Conservation (phyloP, 2,113 vertebrate species). For the Strigops habroptila region DNA sequence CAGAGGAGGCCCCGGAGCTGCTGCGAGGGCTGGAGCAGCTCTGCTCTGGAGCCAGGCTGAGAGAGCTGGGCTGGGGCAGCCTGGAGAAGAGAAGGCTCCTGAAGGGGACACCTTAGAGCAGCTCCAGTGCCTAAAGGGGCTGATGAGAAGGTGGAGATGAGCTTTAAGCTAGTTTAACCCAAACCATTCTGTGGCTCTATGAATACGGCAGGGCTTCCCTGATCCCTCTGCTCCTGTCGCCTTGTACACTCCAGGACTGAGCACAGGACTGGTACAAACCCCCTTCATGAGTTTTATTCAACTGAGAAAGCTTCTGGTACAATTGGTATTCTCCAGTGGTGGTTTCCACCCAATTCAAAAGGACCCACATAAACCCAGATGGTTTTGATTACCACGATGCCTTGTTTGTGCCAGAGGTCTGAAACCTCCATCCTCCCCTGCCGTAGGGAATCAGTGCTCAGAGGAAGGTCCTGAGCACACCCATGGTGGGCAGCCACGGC, state of each 20-base stretch:
- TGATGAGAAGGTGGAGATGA: background rate
- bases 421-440: background rate
- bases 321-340: background rate
- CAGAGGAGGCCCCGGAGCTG: too few relatives aligned
- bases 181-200: background rate
- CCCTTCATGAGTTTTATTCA: background rate
- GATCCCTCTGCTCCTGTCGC: background rate
- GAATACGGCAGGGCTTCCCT: background rate
- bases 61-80: background rate
- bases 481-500: background rate
- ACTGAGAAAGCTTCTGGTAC: background rate
- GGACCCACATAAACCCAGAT: background rate
- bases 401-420: background rate
- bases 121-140: background rate
- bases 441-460: background rate
- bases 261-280: background rate
- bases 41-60: too few relatives aligned
- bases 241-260: background rate
- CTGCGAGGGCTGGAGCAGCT: too few relatives aligned
- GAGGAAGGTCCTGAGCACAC: background rate
- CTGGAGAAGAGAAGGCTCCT: background rate
- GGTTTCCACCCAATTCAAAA: constrained; percentile 14
- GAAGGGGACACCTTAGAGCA: background rate
- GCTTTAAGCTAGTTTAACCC: background rate
- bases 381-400: background rate